These are phyloP conservation scores for Antennarius maculatus DNA, from an alignment of 2,797 vertebrate genomes.

Conservation along the genomic window DNA sequence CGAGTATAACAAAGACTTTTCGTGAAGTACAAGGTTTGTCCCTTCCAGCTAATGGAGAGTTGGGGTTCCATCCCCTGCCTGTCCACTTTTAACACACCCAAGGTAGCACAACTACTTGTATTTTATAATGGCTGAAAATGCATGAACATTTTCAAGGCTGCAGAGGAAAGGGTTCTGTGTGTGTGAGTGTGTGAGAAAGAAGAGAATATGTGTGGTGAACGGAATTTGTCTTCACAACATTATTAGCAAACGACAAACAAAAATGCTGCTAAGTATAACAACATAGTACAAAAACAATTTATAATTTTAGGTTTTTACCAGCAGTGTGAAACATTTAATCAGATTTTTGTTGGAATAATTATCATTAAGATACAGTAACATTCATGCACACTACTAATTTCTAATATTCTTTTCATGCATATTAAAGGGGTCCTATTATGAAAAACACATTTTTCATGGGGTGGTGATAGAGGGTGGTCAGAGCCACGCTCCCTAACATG, in stretches of 20 bases:
- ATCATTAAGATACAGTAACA: not conserved
- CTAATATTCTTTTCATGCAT: too few relatives aligned
- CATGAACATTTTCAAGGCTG: slow-evolving; percentile 47
- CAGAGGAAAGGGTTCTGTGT: slow-evolving; percentile 8
- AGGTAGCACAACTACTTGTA: slow-evolving; percentile 44
- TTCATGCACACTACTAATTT: not conserved
- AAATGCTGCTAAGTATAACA: not conserved
- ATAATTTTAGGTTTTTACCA: not conserved
- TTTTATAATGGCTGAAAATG: slow-evolving; percentile 57
- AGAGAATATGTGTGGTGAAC: not conserved
- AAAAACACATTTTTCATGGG: too few relatives aligned
- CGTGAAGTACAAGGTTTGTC: slow-evolving; percentile 61
- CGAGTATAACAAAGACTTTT: slow-evolving; percentile 38
- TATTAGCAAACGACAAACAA: slow-evolving; percentile 33
- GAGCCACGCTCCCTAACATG: too few relatives aligned
- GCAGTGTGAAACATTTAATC: not conserved
- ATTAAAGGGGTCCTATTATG: too few relatives aligned
- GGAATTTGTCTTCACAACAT: slow-evolving; percentile 12
- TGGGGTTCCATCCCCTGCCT: slow-evolving; percentile 46
- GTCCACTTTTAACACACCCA: slow-evolving; percentile 49
- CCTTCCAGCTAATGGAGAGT: slow-evolving; percentile 29
- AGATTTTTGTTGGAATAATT: slow-evolving; percentile 8
- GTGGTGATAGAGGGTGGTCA: too few relatives aligned
- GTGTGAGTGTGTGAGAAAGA: not conserved
- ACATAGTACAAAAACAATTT: not conserved